Percentiles rank a stretch among this genome's conserved stretches.
Evolutionary conservation across 2,113 vertebrate genomes (phyloP).

Genomic region (Atrichornis clamosus): DNA sequence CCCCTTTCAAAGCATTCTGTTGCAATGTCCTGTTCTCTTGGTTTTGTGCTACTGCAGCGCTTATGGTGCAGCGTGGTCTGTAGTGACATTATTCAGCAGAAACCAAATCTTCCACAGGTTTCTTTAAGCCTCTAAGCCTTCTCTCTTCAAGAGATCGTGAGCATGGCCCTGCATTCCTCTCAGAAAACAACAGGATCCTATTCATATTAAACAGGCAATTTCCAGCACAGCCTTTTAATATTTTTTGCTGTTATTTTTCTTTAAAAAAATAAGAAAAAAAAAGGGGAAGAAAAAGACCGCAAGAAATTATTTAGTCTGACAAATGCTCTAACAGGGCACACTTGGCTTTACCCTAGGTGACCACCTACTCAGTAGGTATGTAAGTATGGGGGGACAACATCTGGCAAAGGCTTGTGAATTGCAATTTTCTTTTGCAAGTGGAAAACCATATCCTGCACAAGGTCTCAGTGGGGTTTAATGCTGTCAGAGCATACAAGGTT

Average conservation of each 20-base stretch:
- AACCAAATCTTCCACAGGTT: background rate
- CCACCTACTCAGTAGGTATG: constrained; percentile 67
- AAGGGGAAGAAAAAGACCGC: too few relatives aligned
- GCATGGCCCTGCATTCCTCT: background rate
- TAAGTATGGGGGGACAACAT: constrained; percentile 68
- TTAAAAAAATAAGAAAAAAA: background rate
- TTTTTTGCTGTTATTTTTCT: background rate
- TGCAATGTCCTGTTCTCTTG: background rate
- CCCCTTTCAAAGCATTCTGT: background rate
- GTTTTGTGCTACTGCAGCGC: background rate
- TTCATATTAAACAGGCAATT: background rate
- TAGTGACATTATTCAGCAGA: background rate
- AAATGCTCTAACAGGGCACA: background rate
- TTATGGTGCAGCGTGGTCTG: rapidly evolving
- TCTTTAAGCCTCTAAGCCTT: background rate
- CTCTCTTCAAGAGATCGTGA: background rate
- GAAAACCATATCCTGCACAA: constrained; percentile 76
- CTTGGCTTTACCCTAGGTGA: constrained; percentile 60
- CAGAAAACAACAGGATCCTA: background rate
- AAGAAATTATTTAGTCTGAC: constrained; percentile 6
- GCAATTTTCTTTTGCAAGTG: constrained; percentile 80
- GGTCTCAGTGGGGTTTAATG: constrained; percentile 73
- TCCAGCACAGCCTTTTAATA: background rate
- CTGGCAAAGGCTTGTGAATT: constrained; percentile 76
- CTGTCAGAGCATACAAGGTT: constrained; percentile 74